Conservation (phyloP, 1,140 invertebrate genomes). For the Nasonia giraulti region DNA sequence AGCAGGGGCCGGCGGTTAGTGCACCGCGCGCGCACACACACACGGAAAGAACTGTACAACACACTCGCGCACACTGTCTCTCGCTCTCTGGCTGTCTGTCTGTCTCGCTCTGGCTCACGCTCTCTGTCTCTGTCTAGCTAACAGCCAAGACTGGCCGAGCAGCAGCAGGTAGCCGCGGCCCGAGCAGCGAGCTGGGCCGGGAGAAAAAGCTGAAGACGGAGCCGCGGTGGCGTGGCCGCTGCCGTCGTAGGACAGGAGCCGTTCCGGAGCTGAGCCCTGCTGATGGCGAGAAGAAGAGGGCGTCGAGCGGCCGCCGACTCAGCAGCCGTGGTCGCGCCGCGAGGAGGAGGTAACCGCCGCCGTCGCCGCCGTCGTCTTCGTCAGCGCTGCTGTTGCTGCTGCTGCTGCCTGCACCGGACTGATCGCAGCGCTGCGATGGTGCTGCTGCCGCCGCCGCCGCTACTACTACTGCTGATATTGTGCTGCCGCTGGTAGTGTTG, state of each 20-base stretch:
- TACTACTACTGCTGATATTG: neutral
- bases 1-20: neutral
- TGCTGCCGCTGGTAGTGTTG: neutral
- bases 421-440: conserved; percentile 1
- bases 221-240: too few species aligned
- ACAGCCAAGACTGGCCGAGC: conserved; percentile 24
- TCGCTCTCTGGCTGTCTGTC: neutral
- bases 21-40: neutral
- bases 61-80: neutral
- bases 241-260: too few species aligned
- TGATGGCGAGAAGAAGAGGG: neutral
- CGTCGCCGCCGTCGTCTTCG: neutral
- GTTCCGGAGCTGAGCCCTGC: neutral
- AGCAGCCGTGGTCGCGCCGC: neutral
- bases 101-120: neutral
- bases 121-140: neutral
- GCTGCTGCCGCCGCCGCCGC: neutral
- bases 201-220: neutral
- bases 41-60: neutral
- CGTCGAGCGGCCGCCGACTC: neutral
- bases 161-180: too few species aligned
- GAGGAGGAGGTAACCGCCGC: conserved; percentile 1
- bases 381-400: conserved; percentile 8
- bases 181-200: neutral
- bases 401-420: neutral